Percentiles rank a stretch among this genome's conserved stretches.
phyloP scores from a whole-genome alignment of 2,113 vertebrate species.

The Vimba vimba region DNA sequence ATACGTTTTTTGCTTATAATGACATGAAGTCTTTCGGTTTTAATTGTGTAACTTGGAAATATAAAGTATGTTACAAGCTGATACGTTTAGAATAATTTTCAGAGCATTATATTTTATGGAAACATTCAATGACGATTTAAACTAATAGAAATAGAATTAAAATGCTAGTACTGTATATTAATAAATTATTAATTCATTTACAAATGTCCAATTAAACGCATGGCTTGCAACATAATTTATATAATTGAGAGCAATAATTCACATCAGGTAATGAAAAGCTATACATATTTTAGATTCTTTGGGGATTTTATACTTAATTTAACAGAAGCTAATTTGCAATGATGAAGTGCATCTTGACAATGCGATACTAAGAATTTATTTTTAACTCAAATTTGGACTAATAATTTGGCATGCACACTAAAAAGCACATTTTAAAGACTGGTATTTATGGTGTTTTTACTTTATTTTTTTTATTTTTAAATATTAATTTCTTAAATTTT shows the following conservation, averaged over 20 bases:
- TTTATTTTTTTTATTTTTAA: background rate
- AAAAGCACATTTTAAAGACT: too few species aligned
- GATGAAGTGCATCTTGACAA: slow-evolving; percentile 1
- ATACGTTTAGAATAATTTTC: background rate
- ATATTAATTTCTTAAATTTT: background rate
- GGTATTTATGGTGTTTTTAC: too few species aligned
- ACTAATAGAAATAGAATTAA: background rate
- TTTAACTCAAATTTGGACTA: background rate
- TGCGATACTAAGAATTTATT: slow-evolving; percentile 8
- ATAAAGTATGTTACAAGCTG: background rate
- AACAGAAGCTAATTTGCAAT: slow-evolving; percentile 66
- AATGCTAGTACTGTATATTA: slow-evolving; percentile 42
- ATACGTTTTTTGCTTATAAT: background rate
- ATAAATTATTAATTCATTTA: slow-evolving; percentile 77
- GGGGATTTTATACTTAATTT: slow-evolving; percentile 58
- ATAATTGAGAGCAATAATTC: slow-evolving; percentile 78
- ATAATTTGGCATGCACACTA: background rate
- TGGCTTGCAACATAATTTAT: slow-evolving; percentile 78
- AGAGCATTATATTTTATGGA: background rate
- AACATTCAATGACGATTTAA: background rate
- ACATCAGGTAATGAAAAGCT: slow-evolving; percentile 75
- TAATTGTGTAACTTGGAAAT: background rate
- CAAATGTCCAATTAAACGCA: slow-evolving; percentile 80
- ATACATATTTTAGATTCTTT: slow-evolving; percentile 76
- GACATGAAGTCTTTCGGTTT: background rate